Evolutionary conservation across 2,888 invertebrate species (phyloP).

Genomic region (Drosophila sordidula): DNA sequence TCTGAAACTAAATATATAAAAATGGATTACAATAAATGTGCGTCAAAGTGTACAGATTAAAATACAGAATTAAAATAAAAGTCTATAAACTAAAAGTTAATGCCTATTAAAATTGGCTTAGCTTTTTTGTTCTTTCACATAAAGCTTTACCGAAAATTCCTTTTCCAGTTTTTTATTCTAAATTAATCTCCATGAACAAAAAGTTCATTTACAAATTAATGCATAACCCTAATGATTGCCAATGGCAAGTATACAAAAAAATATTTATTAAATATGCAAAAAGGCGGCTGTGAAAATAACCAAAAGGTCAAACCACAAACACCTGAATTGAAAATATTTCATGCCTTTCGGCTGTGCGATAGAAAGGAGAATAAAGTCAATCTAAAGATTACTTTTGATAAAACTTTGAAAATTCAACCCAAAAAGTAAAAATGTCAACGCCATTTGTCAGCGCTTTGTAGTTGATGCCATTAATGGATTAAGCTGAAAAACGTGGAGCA

Average conservation of each 20-base stretch:
- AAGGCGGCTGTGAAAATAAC: not conserved
- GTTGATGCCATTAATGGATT: slow-evolving; percentile 64
- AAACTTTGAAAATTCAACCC: slow-evolving; percentile 15
- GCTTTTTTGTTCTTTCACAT: too few species aligned
- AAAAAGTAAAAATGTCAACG: slow-evolving; percentile 25
- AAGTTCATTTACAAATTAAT: not conserved
- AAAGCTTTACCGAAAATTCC: too few species aligned
- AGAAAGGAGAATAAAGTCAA: slow-evolving; percentile 7
- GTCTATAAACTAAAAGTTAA: too few species aligned
- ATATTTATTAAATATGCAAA: not conserved
- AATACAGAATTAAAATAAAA: too few species aligned
- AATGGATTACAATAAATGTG: too few species aligned
- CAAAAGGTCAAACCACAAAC: slow-evolving; percentile 5
- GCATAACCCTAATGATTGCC: not conserved
- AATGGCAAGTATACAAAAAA: not conserved
- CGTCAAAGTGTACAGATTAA: too few species aligned
- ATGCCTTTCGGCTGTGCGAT: slow-evolving; percentile 2
- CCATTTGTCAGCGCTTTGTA: slow-evolving; percentile 62
- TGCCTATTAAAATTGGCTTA: too few species aligned
- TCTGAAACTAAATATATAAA: too few species aligned
- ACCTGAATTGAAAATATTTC: slow-evolving; percentile 30
- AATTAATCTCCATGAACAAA: too few species aligned
- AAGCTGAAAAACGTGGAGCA: slow-evolving; percentile 46
- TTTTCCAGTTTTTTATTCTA: too few species aligned
- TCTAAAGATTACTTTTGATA: slow-evolving; percentile 38